Base-by-base conservation (phyloP, 2,888 invertebrate genomes). In the Cosmopolites sordidus region DNA sequence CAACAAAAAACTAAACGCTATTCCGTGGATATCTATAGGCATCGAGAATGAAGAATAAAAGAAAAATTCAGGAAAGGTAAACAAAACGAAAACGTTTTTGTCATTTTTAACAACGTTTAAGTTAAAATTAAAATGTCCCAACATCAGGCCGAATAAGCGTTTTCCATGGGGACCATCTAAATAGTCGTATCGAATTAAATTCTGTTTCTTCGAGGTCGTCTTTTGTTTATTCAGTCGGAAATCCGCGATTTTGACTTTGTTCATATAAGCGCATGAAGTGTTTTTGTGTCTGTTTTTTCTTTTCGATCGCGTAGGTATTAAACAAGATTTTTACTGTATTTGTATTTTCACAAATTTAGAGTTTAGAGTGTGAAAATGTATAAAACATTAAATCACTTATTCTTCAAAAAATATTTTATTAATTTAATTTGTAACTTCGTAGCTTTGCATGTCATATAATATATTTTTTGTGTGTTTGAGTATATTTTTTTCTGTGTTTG, bases 31-130 rank as follows among this genome's bases (percentile, higher is more conserved):
- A 33, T 33, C 33, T 33, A 12, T 12, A 3, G 33, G 22, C 22
- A 22, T 22, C 11, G 33, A 33, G 22, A 22, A 22, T 8, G 22
- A 22, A 22, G 22, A 22, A 22, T 8, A 22, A 22, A 22, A 22
- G 22, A 33, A n/a, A 33, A 33, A 33, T n/a, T 4, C 5, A 12
- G n/a, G 12, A n/a, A 33, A 11, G n/a, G 33, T 11, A 33, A 33
- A 33, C 33, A 33, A 33, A 33, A 33, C 11, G 33, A 33, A 33
- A 33, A 33, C 33, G n/a, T 33, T 33, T 33, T 33, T 33, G 33
- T 33, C 33, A n/a, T 12, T 33, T 33, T 33, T 33, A 33, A 33
- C 33, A 33, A 33, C 33, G 33, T 33, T 33, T 33, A 12, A 33
- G 12, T 33, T 33, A 33, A 33, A 33, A 33, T 33, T 33, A 33